Conservation (phyloP, 2,888 invertebrate species). For the Spilosoma lubricipeda region DNA sequence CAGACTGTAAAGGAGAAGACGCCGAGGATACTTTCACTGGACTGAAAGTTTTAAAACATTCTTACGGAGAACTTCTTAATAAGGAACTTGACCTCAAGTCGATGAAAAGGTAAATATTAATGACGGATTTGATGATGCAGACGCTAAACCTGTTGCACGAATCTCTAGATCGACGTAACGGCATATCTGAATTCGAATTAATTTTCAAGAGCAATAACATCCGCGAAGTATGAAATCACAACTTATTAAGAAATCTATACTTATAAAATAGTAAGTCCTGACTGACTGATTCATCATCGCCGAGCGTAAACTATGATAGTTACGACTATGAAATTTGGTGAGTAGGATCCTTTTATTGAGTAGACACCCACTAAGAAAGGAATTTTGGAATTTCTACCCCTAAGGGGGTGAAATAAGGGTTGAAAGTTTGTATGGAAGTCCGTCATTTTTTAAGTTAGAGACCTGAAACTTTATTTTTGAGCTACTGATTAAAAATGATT, state of each 20-base stretch:
- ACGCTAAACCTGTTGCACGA: constrained; percentile 32
- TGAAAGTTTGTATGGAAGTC: no score
- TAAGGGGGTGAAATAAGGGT: no score
- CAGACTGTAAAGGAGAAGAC: constrained; percentile 70
- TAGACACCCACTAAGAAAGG: no score
- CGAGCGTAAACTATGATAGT: no score
- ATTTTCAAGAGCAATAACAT: constrained; percentile 1
- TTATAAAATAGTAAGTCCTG: no score
- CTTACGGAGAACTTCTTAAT: constrained; percentile 81
- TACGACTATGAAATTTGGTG: no score
- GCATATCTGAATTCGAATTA: constrained; percentile 27
- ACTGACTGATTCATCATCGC: no score
- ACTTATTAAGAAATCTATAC: background rate
- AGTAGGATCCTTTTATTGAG: no score
- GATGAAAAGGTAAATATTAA: constrained; percentile 69
- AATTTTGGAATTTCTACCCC: no score
- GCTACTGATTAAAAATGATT: no score
- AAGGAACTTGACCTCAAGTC: constrained; percentile 66
- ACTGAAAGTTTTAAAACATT: constrained; percentile 83
- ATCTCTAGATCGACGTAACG: constrained; percentile 44
- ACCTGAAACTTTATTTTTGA: no score
- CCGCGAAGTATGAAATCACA: background rate
- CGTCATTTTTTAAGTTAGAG: no score
- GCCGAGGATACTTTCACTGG: constrained; percentile 86
- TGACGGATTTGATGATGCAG: constrained; percentile 23